Evolutionary conservation across 2,113 vertebrate species (phyloP), one percentile per base, ranked within the genome.

Genomic region (Psittacus erithacus): DNA sequence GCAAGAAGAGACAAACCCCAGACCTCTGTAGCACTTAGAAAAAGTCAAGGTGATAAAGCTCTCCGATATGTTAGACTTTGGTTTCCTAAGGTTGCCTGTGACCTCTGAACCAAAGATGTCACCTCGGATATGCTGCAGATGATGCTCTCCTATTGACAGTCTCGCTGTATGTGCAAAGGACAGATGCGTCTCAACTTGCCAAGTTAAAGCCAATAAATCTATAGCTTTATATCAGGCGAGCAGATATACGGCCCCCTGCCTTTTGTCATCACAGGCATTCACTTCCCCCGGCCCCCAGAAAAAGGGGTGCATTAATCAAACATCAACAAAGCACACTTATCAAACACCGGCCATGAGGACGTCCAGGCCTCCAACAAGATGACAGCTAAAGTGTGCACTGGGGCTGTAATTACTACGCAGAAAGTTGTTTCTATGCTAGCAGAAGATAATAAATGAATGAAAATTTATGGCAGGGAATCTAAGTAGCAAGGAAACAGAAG

Each of bases 241-340:
- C 97, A 98, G 98, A 98, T 98, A 98, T 98, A 97, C 95, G 76
- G 96, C 97, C 97, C 98, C 96, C 97, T 98, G 98, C 96, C 98
- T 98, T 98, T 98, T 98, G 98, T 98, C 97, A 98, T 98, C 95
- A 95, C 96, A 97, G 96, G 96, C 97, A 98, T 98, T 97, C 97
- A 98, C 97, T 98, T 97, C 95, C 93, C 97, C 73, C 60, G 68
- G 97, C 96, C 97, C 97, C 97, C 94, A 97, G 97, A 97, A 98
- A 98, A 97, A 97, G 97, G 97, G 95, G 97, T 93, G 92, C 98
- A 98, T 98, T 98, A 98, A 98, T 98, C 98, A 98, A 98, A 98
- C 98, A 98, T 98, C 98, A 98, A 98, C 98, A 98, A 98, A 98
- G 98, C 98, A 97, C 98, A 98, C 98, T 98, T 98, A 98, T 98